Evolutionary conservation across 1,140 invertebrate genomes (phyloP).

Genomic region (Bradysia coprophila): DNA sequence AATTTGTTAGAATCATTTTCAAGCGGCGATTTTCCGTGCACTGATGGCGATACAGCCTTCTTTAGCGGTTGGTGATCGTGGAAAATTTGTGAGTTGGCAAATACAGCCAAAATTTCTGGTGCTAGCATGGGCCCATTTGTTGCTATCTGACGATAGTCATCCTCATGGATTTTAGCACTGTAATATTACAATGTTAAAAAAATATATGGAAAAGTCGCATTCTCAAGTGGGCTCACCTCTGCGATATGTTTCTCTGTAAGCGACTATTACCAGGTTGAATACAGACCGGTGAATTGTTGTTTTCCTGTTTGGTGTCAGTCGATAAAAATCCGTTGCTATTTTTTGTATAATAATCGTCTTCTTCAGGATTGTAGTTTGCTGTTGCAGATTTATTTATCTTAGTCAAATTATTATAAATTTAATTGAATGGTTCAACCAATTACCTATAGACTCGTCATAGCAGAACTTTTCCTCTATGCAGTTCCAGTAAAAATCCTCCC

Average conservation of each 20-base stretch:
- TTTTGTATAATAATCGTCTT: conserved; percentile 17
- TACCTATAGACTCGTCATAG: conserved; percentile 34
- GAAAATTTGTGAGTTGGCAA: conserved; percentile 23
- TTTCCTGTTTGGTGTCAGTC: conserved; percentile 10
- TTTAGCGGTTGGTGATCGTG: conserved; percentile 22
- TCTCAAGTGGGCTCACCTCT: neutral
- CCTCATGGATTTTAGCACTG: conserved; percentile 20
- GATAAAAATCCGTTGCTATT: conserved; percentile 16
- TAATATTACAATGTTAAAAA: neutral
- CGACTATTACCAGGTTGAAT: conserved; percentile 15
- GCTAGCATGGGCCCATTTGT: conserved; percentile 21
- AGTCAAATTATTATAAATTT: neutral
- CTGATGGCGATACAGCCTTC: conserved; percentile 13
- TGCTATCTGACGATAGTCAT: conserved; percentile 20
- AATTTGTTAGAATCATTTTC: conserved; percentile 8
- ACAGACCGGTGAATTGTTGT: conserved; percentile 20
- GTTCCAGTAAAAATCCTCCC: conserved; percentile 36
- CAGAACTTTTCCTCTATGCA: conserved; percentile 37
- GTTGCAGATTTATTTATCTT: neutral
- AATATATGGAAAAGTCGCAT: neutral
- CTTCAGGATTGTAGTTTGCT: conserved; percentile 24
- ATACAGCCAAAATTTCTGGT: conserved; percentile 20
- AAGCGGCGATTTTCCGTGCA: conserved; percentile 15
- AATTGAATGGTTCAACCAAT: conserved; percentile 7
- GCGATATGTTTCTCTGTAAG: conserved; percentile 3